Conservation (phyloP, 1,140 invertebrate genomes). For the Panulirus ornatus region DNA sequence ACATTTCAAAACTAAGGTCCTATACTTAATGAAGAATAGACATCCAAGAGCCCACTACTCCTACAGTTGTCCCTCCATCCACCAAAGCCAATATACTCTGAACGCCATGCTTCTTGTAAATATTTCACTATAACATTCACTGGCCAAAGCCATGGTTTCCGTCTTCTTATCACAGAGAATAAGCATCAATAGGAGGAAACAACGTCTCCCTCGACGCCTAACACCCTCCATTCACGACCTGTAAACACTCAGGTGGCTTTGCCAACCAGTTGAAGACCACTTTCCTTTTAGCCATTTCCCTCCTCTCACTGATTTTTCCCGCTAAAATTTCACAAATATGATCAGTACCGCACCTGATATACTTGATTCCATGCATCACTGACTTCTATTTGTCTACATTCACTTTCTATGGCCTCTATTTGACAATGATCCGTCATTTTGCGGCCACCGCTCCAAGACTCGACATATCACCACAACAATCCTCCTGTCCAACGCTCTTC, state of each 20-base stretch:
- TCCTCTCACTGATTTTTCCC: background rate
- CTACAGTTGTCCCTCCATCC: too few relatives aligned
- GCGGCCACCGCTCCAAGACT: background rate
- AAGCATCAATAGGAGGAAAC: background rate
- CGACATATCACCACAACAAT: conserved; percentile 51
- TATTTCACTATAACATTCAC: too few relatives aligned
- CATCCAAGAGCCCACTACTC: too few relatives aligned
- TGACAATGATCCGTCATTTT: conserved; percentile 50
- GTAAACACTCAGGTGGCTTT: background rate
- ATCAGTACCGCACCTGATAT: conserved; percentile 40
- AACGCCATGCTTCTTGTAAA: too few relatives aligned
- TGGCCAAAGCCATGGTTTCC: too few relatives aligned
- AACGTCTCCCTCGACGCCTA: background rate
- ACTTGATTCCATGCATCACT: conserved; percentile 54
- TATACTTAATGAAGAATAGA: too few relatives aligned
- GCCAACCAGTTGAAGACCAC: too few relatives aligned
- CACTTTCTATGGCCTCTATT: conserved; percentile 55
- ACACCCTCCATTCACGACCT: background rate
- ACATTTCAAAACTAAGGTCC: too few relatives aligned
- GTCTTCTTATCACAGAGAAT: background rate
- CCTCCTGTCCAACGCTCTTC: background rate
- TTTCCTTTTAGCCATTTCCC: background rate
- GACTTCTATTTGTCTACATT: conserved; percentile 55
- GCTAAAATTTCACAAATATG: background rate
- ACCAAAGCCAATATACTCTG: too few relatives aligned